phyloP scores from a whole-genome alignment of 1,140 invertebrate species.

The Drosophila nasuta region DNA sequence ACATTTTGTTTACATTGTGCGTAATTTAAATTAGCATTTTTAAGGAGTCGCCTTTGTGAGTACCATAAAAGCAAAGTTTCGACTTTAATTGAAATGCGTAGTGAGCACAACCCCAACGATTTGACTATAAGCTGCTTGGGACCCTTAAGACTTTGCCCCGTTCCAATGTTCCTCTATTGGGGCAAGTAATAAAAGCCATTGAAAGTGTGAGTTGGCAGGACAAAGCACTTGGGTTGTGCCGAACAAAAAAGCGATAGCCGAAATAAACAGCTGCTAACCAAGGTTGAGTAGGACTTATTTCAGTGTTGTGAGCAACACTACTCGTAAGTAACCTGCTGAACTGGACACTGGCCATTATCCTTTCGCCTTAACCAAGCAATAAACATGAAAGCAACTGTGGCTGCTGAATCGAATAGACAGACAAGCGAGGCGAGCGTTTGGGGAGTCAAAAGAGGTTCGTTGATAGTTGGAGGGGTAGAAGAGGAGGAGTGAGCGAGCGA shows the following conservation, averaged over 20 bases:
- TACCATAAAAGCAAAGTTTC: conserved; percentile 47
- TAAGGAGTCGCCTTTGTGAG: conserved; percentile 3
- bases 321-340: conserved; percentile 34
- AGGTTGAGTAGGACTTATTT: conserved; percentile 15
- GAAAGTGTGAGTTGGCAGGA: conserved; percentile 20
- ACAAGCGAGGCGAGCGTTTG: conserved; percentile 30
- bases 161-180: conserved; percentile 24
- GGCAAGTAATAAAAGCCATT: conserved; percentile 43
- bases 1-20: conserved; percentile 37
- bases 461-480: not conserved
- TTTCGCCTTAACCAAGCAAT: conserved; percentile 71
- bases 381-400: conserved; percentile 70
- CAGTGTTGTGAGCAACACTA: conserved; percentile 21
- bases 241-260: not conserved
- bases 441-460: conserved; percentile 10
- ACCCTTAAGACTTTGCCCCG: not conserved
- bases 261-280: conserved; percentile 25
- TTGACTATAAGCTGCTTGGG: conserved; percentile 27
- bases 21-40: conserved; percentile 59
- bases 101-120: conserved; percentile 36
- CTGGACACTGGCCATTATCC: conserved; percentile 55
- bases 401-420: conserved; percentile 63
- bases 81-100: conserved; percentile 47
- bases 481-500: conserved; percentile 3
- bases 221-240: conserved; percentile 33